phyloP scores from a whole-genome alignment of 2,797 vertebrate genomes.

The Melanotaenia pygmaea region DNA sequence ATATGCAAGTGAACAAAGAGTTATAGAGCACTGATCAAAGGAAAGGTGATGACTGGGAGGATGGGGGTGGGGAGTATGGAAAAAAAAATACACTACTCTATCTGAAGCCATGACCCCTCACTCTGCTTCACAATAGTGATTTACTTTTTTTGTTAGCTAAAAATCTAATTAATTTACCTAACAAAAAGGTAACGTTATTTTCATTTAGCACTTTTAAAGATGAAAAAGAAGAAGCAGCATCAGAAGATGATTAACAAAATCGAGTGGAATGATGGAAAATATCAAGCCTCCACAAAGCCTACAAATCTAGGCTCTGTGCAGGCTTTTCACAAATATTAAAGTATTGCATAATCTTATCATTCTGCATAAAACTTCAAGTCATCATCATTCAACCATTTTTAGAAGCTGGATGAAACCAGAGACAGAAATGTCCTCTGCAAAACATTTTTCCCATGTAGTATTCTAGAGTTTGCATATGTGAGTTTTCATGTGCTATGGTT shows the following conservation, averaged over 20 bases:
- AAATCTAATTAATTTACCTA: neutral
- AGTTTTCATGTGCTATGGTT: neutral
- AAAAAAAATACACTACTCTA: constrained; percentile 64
- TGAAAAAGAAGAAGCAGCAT: too few relatives aligned
- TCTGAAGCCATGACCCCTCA: constrained; percentile 45
- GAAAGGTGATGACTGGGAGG: constrained; percentile 13
- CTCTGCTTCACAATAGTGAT: neutral
- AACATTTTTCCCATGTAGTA: too few relatives aligned
- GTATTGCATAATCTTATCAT: neutral
- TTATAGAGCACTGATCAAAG: constrained; percentile 28
- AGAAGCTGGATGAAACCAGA: too few relatives aligned
- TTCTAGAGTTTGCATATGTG: too few relatives aligned
- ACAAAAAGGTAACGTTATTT: neutral
- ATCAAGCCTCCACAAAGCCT: neutral
- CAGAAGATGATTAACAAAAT: too few relatives aligned
- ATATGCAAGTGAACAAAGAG: constrained; percentile 57
- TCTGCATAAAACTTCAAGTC: neutral
- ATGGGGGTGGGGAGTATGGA: constrained; percentile 6
- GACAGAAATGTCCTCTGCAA: too few relatives aligned
- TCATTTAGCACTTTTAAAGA: neutral
- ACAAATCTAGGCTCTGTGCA: neutral
- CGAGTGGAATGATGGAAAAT: too few relatives aligned
- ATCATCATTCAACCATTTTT: neutral
- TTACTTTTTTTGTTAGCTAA: neutral
- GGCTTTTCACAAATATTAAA: too few relatives aligned